Evolutionary conservation across 2,797 vertebrate species (phyloP).

Genomic region (Mus spretus): DNA sequence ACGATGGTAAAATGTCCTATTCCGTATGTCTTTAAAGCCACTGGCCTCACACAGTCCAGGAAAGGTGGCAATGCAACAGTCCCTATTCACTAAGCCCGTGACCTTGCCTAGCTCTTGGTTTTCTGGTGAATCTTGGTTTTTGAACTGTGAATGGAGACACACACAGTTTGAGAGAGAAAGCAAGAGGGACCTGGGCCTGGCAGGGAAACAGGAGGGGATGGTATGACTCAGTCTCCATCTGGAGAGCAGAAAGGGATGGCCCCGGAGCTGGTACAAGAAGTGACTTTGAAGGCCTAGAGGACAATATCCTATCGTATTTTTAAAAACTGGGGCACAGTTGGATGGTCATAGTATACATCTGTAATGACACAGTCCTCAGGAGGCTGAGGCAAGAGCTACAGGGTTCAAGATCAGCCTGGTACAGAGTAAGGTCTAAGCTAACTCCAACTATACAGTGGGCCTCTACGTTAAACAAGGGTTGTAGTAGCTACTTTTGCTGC

Average conservation of each 20-base stretch:
- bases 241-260: background rate
- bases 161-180: background rate
- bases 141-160: background rate
- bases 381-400: background rate
- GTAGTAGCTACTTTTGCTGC: background rate
- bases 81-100: background rate
- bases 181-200: background rate
- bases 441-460: background rate
- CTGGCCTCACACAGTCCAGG: background rate
- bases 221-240: background rate
- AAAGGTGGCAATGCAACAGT: no score
- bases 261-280: background rate
- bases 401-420: background rate
- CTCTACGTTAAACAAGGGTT: background rate
- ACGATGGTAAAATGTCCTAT: background rate
- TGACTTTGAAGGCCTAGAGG: background rate
- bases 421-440: background rate
- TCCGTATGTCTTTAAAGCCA: conserved; percentile 21
- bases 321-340: background rate
- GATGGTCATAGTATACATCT: background rate
- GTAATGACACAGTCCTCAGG: background rate
- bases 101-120: conserved; percentile 26
- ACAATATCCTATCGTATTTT: background rate
- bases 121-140: background rate
- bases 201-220: background rate